Evolutionary conservation across 2,113 vertebrate genomes (phyloP), one percentile per base, ranked within the genome.

Genomic region (Pluvianellus socialis): DNA sequence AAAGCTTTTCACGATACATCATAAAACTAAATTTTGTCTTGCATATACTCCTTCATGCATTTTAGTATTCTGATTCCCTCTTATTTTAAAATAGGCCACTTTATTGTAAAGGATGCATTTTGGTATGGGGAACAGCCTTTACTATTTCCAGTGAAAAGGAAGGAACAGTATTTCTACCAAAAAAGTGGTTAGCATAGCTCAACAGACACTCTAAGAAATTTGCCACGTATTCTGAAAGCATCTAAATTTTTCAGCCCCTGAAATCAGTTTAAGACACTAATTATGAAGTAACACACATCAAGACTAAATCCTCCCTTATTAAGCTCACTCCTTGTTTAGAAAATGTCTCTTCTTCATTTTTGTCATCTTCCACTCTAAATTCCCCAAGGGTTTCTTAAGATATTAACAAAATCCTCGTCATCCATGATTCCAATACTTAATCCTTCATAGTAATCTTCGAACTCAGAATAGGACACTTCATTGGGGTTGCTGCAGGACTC

Each of bases 361-460:
- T 79, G 17, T 55, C 3, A 2, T 86, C 35, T 84, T 75, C 44
- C 83, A 79, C 49, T 89, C 90, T 98, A 99, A 96, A 99, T 97
- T 73, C 98, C 98, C 98, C 98, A 99, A 6, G 96, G 97, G 92
- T 92, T 98, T 86, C 96, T 92, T 94, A 99, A 93, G 49, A 98
- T 94, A 88, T 93, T 98, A 95, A 97, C 94, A 97, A 98, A 99
- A 91, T 98, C 98, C 96, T 98, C 97, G 82, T 99, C 98, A 50
- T 76, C 72, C 65, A 42, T 4, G 32, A 98, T 97, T 90, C 90
- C 98, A 61, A 98, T 75, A 95, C 98, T 99, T 94, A 99, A 95
- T 72, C 98, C 98, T 97, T 99, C 98, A 81, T 98, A 99, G 93
- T 98, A 99, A 96, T 98, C 98, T 97, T 99, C 98, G 76, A 99